Conservation (phyloP, 37 sponge, comb jelly and placozoan genomes). For the Chondrilla cf. caribensis region DNA sequence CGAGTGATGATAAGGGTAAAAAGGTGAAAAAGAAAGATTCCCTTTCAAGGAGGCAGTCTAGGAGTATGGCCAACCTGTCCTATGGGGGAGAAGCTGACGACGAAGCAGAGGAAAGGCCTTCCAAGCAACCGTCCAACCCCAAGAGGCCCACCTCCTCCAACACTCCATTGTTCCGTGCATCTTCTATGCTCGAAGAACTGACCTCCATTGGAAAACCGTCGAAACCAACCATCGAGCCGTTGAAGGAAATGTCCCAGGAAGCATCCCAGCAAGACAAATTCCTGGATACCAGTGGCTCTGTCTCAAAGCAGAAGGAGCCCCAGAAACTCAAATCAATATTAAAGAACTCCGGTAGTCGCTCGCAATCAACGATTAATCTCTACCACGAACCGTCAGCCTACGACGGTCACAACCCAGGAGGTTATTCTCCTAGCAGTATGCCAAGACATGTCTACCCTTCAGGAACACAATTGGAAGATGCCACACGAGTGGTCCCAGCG, state of each 20-base stretch:
- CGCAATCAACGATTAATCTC: not conserved
- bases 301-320: not conserved
- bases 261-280: no score
- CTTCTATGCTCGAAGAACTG: constrained; percentile 12
- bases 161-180: not conserved
- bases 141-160: not conserved
- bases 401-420: not conserved
- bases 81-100: constrained; percentile 21
- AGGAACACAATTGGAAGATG: not conserved
- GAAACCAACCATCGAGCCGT: not conserved
- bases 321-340: constrained; percentile 6
- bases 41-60: not conserved
- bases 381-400: not conserved
- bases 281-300: not conserved
- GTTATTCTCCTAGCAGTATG: not conserved
- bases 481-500: not conserved
- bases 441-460: not conserved
- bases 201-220: not conserved
- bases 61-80: constrained; percentile 18
- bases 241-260: constrained; percentile 7
- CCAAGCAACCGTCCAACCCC: not conserved
- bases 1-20: not conserved
- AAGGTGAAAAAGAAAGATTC: not conserved
- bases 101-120: not conserved
- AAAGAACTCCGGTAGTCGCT: constrained; percentile 1